Base-by-base conservation (phyloP, 2,888 invertebrate species). In the Meliscaeva auricollis region DNA sequence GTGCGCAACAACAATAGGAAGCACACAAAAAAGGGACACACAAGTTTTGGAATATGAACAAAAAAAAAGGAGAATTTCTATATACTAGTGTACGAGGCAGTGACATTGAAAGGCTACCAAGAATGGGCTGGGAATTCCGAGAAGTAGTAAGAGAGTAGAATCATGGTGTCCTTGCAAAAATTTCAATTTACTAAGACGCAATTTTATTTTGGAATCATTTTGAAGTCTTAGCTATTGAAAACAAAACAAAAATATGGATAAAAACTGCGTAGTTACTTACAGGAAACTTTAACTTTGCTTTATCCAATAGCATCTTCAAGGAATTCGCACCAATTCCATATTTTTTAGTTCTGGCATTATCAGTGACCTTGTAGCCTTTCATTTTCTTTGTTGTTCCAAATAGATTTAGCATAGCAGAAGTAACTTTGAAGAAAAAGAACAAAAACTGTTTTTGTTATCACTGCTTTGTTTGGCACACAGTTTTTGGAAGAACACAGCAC, bases 321-420 rank as follows among this genome's bases (percentile, higher is more conserved):
- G 91, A 91, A 89, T 91, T 90, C 1, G 92, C 92, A 48, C 92
- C 92, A 35, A 92, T 90, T 13, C 92, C 92, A 78, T 89, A 91
- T 87, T 91, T 92, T 70, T 89, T 89, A 0, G 89, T 87, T 0
- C 92, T 89, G 32, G 90, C 90, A 78, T 91, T 90, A 82, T 92
- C 92, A 8, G 91, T 91, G 64, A 92, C 90, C 89, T 92, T 92
- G 76, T 91, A 92, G 38, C 92, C 92, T 70, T 90, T 90, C 89
- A 92, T 90, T 76, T 78, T 79, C 62, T 78, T 88, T 32, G 74
- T 58, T 56, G 68, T 74, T 66, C 74, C 87, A 38, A 74, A 77
- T 3, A 72, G 72, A 79, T 73, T 83, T 5, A 80, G 72, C 87
- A 87, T 87, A 20, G 77, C 38, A 44, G 64, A 64, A 15, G 3